A percentile compares a stretch with the other conserved stretches of the same genome.
These are phyloP conservation scores for Syrmaticus mikado DNA, from an alignment of 2,113 vertebrate species.

Conservation along the genomic window DNA sequence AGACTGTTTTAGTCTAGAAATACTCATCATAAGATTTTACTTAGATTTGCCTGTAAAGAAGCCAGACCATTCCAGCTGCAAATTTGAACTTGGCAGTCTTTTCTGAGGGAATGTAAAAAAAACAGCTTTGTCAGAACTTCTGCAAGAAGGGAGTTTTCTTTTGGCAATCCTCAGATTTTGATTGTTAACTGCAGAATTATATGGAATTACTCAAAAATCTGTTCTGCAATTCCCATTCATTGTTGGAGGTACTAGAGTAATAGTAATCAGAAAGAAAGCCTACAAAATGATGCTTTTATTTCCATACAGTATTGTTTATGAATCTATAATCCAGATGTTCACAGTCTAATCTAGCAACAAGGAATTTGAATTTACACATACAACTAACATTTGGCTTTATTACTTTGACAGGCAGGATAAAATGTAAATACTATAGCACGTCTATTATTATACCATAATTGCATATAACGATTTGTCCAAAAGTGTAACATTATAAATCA, in stretches of 20 bases:
- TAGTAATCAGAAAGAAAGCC: neutral
- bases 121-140: neutral
- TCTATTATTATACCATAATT: neutral
- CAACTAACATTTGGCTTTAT: neutral
- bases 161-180: neutral
- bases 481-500: rapidly evolving
- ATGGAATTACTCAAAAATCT: neutral
- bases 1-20: slow-evolving; percentile 27
- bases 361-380: neutral
- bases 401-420: neutral
- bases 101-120: neutral
- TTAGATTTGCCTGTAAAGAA: neutral
- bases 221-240: neutral
- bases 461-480: neutral
- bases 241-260: neutral
- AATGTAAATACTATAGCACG: neutral
- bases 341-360: neutral
- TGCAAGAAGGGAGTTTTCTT: neutral
- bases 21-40: neutral
- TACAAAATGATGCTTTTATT: neutral
- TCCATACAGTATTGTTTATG: neutral
- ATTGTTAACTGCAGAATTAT: neutral
- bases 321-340: neutral
- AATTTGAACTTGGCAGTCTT: neutral
- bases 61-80: neutral